Conservation (phyloP, 2,888 invertebrate genomes). For the Cantharis lateralis region DNA sequence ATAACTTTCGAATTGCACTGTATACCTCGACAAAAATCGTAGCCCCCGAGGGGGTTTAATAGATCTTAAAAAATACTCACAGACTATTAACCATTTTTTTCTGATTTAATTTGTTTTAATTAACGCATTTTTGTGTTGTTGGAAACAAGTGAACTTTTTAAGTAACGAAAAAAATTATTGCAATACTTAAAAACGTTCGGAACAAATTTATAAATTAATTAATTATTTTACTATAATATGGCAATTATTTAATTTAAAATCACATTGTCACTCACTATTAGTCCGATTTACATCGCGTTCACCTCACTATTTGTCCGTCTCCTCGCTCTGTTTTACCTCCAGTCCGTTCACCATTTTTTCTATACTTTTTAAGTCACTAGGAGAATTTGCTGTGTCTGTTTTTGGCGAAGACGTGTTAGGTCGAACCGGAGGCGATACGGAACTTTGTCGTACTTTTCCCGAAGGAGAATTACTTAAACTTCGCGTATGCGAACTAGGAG, state of each 20-base stretch:
- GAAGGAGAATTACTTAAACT: conserved; percentile 68
- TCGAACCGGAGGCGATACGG: conserved; percentile 60
- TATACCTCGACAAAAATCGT: not conserved
- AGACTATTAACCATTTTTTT: not conserved
- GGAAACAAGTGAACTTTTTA: conserved; percentile 3
- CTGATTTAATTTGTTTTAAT: not conserved
- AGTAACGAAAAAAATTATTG: conserved; percentile 1
- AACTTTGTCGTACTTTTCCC: conserved; percentile 55
- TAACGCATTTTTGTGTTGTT: not conserved
- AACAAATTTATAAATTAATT: not conserved
- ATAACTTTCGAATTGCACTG: not conserved
- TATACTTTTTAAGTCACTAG: conserved; percentile 91
- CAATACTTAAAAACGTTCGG: not conserved
- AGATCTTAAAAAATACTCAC: not conserved
- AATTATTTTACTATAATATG: not conserved
- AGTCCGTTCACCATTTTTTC: conserved; percentile 97
- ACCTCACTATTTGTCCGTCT: conserved; percentile 50
- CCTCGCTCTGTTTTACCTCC: conserved; percentile 74
- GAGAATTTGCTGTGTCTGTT: conserved; percentile 61
- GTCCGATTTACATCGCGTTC: conserved; percentile 3
- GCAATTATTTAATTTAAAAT: conserved; percentile 9
- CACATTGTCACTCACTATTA: conserved; percentile 1
- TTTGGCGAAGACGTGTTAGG: conserved; percentile 63
- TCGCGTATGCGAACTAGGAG: conserved; percentile 72
- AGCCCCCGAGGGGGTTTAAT: not conserved